phyloP scores from a whole-genome alignment of 2,888 invertebrate species.

The Drosophila subquinaria region DNA sequence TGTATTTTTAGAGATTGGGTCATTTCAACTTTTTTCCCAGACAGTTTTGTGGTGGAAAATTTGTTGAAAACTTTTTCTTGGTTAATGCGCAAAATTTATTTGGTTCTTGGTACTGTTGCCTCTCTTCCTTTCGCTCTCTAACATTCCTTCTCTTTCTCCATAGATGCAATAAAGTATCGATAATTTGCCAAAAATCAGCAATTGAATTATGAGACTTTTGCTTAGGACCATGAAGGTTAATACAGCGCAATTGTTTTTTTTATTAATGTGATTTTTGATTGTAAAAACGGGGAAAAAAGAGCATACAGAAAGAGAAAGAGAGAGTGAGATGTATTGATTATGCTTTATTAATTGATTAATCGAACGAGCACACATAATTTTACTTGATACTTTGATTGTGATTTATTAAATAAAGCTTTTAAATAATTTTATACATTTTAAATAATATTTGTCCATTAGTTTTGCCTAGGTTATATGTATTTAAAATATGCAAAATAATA shows the following conservation, averaged over 20 bases:
- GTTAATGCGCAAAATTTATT: conserved; percentile 23
- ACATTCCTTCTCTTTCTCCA: not conserved
- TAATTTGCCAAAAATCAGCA: conserved; percentile 19
- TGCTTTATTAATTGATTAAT: too few relatives aligned
- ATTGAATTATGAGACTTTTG: conserved; percentile 10
- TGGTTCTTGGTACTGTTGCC: conserved; percentile 1
- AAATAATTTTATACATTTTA: too few relatives aligned
- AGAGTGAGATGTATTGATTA: too few relatives aligned
- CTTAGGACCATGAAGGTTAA: not conserved
- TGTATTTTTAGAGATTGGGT: conserved; percentile 55
- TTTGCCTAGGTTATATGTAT: too few relatives aligned
- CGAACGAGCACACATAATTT: too few relatives aligned
- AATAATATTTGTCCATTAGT: too few relatives aligned
- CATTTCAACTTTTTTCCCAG: conserved; percentile 47
- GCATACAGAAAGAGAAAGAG: too few relatives aligned
- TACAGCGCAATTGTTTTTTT: not conserved
- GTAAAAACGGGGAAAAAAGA: too few relatives aligned
- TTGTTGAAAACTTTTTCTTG: conserved; percentile 42
- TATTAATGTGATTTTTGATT: not conserved
- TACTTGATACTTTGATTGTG: too few relatives aligned
- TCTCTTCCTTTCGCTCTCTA: not conserved
- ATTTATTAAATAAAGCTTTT: too few relatives aligned
- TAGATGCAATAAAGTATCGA: conserved; percentile 14
- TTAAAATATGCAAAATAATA: too few relatives aligned
- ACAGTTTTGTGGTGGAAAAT: conserved; percentile 44